phyloP scores from a whole-genome alignment of 2,797 vertebrate species.

The Acrossocheilus wenchowensis region DNA sequence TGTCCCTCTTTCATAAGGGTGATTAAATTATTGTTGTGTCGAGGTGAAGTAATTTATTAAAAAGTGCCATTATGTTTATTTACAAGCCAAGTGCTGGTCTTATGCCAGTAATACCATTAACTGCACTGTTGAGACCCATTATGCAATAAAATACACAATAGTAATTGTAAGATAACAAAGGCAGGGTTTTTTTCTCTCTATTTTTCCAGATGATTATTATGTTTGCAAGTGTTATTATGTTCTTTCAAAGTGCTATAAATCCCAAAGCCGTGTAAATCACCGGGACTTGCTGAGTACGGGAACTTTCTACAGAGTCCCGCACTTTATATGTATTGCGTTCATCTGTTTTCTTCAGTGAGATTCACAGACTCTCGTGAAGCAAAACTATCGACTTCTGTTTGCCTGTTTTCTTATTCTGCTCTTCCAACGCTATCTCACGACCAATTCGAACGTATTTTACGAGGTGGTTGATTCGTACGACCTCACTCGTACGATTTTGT shows the following conservation, averaged over 20 bases:
- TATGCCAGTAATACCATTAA: slow-evolving; percentile 82
- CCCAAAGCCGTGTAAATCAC: slow-evolving; percentile 31
- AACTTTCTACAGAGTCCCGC: background rate
- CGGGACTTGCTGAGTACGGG: background rate
- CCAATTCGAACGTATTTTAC: background rate
- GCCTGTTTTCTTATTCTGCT: background rate
- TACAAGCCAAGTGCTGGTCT: slow-evolving; percentile 77
- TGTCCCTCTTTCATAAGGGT: slow-evolving; percentile 62
- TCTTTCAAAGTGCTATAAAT: slow-evolving; percentile 63
- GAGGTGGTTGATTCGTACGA: background rate
- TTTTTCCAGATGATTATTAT: slow-evolving; percentile 75
- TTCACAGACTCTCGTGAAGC: background rate
- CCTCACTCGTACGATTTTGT: background rate
- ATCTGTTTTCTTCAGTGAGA: slow-evolving; percentile 5
- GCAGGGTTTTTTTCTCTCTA: slow-evolving; percentile 65
- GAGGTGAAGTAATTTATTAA: slow-evolving; percentile 81
- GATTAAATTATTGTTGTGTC: slow-evolving; percentile 66
- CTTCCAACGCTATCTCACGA: no score
- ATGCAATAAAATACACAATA: slow-evolving; percentile 81
- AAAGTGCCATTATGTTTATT: slow-evolving; percentile 79
- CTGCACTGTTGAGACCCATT: slow-evolving; percentile 79
- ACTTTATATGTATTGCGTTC: background rate
- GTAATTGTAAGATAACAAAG: slow-evolving; percentile 80
- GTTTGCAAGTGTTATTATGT: slow-evolving; percentile 73
- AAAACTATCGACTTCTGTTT: background rate